A percentile compares a stretch with the other conserved stretches of the same genome.
These are phyloP conservation scores for Drosophila meridiana DNA, from an alignment of 2,888 invertebrate genomes.

Conservation along the genomic window DNA sequence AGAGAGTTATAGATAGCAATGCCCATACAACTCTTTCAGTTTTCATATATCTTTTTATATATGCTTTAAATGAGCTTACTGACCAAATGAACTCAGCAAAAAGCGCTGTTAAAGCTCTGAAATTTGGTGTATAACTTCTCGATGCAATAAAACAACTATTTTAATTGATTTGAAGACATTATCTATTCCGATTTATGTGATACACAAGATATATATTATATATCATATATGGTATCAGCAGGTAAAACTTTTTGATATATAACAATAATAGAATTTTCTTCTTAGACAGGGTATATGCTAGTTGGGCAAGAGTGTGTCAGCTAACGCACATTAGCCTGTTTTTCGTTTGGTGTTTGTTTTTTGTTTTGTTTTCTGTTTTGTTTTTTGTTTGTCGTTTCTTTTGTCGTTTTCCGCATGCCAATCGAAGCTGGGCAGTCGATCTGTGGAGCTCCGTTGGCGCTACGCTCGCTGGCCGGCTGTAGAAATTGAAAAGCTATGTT, in stretches of 20 bases:
- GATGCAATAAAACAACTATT: too few species aligned
- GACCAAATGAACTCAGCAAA: background rate
- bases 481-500: constrained; percentile 62
- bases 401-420: constrained; percentile 68
- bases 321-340: background rate
- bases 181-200: too few species aligned
- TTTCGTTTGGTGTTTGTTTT: constrained; percentile 21
- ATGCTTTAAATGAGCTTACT: background rate
- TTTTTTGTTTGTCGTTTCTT: constrained; percentile 5
- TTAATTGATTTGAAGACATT: too few species aligned
- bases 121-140: background rate
- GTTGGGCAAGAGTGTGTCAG: background rate
- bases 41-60: too few species aligned
- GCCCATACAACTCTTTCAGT: background rate
- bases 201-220: too few species aligned
- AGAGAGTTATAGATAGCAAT: background rate
- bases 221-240: too few species aligned
- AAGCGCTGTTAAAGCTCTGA: background rate
- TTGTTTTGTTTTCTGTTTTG: constrained; percentile 3
- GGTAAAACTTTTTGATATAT: too few species aligned
- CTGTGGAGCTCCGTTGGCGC: background rate
- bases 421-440: constrained; percentile 14
- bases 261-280: background rate
- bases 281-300: background rate
- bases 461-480: constrained; percentile 1